Evolutionary conservation across 2,113 vertebrate genomes (phyloP).

Genomic region (Eptesicus fuscus): DNA sequence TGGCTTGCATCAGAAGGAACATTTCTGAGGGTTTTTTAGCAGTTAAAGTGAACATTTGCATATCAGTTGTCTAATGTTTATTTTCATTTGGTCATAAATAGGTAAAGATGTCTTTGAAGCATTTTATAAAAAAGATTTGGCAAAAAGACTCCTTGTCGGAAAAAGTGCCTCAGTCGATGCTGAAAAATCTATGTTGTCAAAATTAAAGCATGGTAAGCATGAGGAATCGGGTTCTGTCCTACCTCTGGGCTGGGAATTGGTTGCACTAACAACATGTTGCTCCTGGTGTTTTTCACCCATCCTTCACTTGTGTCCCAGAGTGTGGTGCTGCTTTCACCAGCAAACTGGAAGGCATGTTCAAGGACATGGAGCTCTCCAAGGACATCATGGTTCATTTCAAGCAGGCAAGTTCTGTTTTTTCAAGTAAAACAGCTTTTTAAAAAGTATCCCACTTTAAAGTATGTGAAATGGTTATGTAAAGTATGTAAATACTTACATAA

Average conservation of each 20-base stretch:
- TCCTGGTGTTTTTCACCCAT: background rate
- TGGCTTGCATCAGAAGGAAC: background rate
- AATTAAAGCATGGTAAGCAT: slow-evolving; percentile 86
- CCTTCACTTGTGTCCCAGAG: slow-evolving; percentile 69
- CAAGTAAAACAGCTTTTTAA: background rate
- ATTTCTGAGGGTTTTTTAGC: background rate
- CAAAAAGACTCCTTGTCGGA: slow-evolving; percentile 87
- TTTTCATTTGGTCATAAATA: slow-evolving; percentile 60
- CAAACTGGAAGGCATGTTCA: slow-evolving; percentile 90
- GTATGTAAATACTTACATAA: background rate
- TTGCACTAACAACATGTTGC: background rate
- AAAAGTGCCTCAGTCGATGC: slow-evolving; percentile 90
- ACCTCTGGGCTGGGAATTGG: background rate
- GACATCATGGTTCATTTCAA: slow-evolving; percentile 90
- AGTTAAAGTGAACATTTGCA: background rate
- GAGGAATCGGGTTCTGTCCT: background rate
- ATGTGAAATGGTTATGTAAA: background rate
- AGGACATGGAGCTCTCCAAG: slow-evolving; percentile 90
- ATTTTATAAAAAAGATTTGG: slow-evolving; percentile 89
- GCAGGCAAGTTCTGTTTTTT: slow-evolving; percentile 77
- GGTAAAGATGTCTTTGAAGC: slow-evolving; percentile 90
- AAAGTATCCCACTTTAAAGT: background rate
- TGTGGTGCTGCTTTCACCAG: slow-evolving; percentile 89
- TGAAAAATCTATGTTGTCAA: slow-evolving; percentile 89
- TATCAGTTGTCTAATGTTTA: background rate